Base-by-base conservation (phyloP, 1,140 invertebrate genomes). In the Calliopsis andreniformis region DNA sequence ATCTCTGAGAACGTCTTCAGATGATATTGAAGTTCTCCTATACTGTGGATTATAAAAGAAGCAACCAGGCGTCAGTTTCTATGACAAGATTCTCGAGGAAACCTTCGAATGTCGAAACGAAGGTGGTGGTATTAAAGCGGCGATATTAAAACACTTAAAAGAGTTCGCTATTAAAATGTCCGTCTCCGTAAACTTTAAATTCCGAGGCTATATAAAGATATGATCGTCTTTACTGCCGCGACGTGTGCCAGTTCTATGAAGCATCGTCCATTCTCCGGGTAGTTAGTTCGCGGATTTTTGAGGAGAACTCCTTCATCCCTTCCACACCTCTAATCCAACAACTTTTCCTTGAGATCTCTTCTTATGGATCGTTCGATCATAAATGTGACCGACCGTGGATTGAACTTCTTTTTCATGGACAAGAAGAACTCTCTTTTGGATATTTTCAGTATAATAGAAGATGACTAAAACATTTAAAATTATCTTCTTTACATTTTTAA, bases 321-420 rank as follows among this genome's bases (percentile, higher is more conserved):
- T n/a, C n/a, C n/a, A n/a, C n/a, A n/a, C n/a, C n/a, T n/a, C n/a
- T 3, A 18, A 23, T 20, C 42, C 42, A 72, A 72, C 72, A 43
- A 56, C 42, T 25, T 59, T 59, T 39, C 51, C 61, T 64, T 39
- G 61, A 51, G 49, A 61, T 45, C 45, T 45, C 70, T 62, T 49
- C 55, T 58, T 79, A 55, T 59, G 58, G 75, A 76, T 30, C 77
- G 63, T 53, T 79, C 77, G 66, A 76, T 76, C 71, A 62, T 76
- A 76, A 58, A 71, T 58, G 61, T 79, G 77, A 79, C 76, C 77
- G 71, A 79, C n/a, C n/a, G n/a, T n/a, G n/a, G n/a, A n/a, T 79
- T 71, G 62, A 25, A 23, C 23, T 16, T 14, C 25, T 30, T 12
- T 3, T 12, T 55, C 3, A 3, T 3, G 23, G 8, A 12, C 3